Conservation (phyloP, 2,888 invertebrate genomes). For the Hyposoter didymator region DNA sequence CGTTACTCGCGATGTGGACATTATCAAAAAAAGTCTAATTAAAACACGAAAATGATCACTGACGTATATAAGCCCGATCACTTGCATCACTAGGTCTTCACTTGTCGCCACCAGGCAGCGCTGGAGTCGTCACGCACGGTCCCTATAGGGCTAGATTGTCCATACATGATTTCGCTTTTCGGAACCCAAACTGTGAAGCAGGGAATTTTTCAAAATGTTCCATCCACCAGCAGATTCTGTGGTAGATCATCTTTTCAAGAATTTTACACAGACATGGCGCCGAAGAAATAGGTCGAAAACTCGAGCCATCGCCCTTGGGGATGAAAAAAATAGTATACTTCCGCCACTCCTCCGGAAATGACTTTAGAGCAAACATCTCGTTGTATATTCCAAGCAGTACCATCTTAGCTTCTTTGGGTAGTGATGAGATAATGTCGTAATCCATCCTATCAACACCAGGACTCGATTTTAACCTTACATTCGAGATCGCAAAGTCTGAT, state of each 20-base stretch:
- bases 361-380: neutral
- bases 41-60: conserved; percentile 13
- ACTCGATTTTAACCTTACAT: conserved; percentile 1
- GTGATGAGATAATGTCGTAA: conserved; percentile 5
- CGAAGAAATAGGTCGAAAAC: conserved; percentile 1
- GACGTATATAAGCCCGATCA: conserved; percentile 19
- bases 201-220: neutral
- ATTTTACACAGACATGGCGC: conserved; percentile 15
- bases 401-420: conserved; percentile 5
- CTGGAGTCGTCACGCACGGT: neutral
- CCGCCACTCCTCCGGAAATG: conserved; percentile 37
- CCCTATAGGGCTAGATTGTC: conserved; percentile 4
- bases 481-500: conserved; percentile 4
- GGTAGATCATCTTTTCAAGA: conserved; percentile 25
- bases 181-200: conserved; percentile 5
- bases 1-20: conserved; percentile 21
- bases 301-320: neutral
- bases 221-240: conserved; percentile 10
- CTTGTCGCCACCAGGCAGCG: conserved; percentile 6
- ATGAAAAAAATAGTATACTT: conserved; percentile 41
- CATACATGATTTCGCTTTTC: conserved; percentile 22
- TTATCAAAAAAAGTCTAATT: conserved; percentile 9
- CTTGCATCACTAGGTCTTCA: conserved; percentile 15
- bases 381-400: conserved; percentile 23
- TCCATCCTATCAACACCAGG: conserved; percentile 35